Conservation (phyloP, 2,888 invertebrate genomes). For the Orchesellides sinensis region DNA sequence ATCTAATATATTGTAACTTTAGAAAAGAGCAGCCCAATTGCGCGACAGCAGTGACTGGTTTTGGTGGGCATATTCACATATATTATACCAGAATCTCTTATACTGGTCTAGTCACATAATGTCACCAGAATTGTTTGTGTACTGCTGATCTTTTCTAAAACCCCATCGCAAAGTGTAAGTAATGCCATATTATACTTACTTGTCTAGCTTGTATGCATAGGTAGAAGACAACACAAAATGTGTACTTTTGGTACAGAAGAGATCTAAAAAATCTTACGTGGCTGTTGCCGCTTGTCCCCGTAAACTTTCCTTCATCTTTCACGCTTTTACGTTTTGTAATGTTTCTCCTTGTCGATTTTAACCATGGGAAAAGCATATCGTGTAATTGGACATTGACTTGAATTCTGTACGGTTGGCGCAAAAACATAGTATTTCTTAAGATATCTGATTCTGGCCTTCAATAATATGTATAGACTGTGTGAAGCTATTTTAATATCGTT, state of each 20-base stretch:
- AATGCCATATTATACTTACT: no score
- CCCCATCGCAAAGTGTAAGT: no score
- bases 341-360: conserved; percentile 43
- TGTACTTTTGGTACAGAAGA: no score
- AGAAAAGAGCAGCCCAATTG: no score
- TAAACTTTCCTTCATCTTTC: conserved; percentile 33
- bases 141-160: no score
- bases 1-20: no score
- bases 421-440: neutral
- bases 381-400: conserved; percentile 50
- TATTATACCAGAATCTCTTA: neutral
- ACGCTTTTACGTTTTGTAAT: conserved; percentile 34
- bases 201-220: no score
- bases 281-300: neutral
- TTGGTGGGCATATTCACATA: neutral
- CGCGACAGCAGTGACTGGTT: neutral
- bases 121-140: conserved; percentile 23
- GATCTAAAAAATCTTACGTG: no score
- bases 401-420: conserved; percentile 11
- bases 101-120: conserved; percentile 26
- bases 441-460: conserved; percentile 1
- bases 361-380: conserved; percentile 29
- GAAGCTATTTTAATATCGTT: no score
- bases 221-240: no score
- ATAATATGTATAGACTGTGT: no score